A percentile compares a stretch with the other conserved stretches of the same genome.
Conservation (phyloP, 2,113 vertebrate species). For the Rhinolophus ferrumequinum region DNA sequence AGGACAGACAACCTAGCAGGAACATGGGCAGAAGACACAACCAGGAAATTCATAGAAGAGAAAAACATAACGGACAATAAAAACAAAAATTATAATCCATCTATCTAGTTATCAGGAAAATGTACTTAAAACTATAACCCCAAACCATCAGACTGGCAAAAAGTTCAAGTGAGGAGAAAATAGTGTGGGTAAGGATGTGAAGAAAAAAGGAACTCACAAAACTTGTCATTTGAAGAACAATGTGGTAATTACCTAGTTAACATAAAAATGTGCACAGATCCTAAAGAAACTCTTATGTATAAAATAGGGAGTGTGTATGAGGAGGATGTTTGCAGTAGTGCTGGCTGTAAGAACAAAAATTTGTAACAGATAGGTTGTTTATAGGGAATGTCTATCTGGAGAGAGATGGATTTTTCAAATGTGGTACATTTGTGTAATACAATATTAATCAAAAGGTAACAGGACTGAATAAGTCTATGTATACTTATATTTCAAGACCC, state of each 20-base stretch:
- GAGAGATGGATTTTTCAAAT: neutral
- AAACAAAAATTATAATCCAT: neutral
- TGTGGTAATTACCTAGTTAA: neutral
- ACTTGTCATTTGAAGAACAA: constrained; percentile 15
- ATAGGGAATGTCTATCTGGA: neutral
- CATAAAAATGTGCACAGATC: neutral
- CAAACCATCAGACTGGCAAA: neutral
- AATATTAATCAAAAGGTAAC: constrained; percentile 2
- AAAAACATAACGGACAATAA: neutral
- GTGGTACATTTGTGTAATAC: neutral
- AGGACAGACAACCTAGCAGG: neutral
- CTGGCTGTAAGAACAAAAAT: neutral
- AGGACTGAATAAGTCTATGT: neutral
- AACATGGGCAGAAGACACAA: constrained; percentile 17
- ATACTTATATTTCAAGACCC: constrained; percentile 40
- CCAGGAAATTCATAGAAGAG: neutral
- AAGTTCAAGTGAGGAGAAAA: neutral
- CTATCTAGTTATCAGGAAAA: constrained; percentile 16
- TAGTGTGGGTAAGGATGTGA: neutral
- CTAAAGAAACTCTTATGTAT: neutral
- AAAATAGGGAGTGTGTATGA: neutral
- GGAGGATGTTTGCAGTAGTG: neutral
- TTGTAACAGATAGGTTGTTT: neutral
- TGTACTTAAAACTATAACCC: neutral
- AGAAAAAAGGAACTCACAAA: neutral